Evolutionary conservation across 2,797 vertebrate species (phyloP).

Genomic region (Myotis myotis): DNA sequence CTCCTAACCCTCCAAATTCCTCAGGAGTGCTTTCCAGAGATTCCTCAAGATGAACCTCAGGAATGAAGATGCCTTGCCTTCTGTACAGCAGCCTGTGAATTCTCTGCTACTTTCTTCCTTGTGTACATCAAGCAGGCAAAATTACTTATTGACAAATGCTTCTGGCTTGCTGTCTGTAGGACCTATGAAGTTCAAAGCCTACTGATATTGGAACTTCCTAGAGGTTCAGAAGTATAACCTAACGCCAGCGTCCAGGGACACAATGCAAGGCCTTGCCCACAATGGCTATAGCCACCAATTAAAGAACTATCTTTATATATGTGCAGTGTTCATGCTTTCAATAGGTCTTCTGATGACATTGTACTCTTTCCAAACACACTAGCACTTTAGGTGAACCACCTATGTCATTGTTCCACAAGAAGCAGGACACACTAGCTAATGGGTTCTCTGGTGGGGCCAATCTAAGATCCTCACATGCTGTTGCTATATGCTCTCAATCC

Average conservation of each 20-base stretch:
- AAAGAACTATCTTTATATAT: background rate
- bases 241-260: background rate
- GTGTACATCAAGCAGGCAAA: constrained; percentile 22
- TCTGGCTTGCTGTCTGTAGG: constrained; percentile 23
- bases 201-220: background rate
- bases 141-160: constrained; percentile 14
- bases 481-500: background rate
- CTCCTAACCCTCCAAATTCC: background rate
- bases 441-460: background rate
- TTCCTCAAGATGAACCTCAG: background rate
- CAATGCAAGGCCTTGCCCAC: background rate
- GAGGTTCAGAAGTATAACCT: constrained; percentile 33
- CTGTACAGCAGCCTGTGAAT: background rate
- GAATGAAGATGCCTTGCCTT: background rate
- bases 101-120: background rate
- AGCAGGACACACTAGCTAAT: background rate
- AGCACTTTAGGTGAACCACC: background rate
- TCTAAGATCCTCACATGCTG: background rate
- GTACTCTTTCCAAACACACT: background rate
- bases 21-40: background rate
- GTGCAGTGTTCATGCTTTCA: background rate
- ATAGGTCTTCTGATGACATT: background rate
- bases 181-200: constrained; percentile 35
- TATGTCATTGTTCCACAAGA: background rate
- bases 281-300: background rate